Conservation (phyloP, 2,888 invertebrate genomes). For the Calameuta pallipes region DNA sequence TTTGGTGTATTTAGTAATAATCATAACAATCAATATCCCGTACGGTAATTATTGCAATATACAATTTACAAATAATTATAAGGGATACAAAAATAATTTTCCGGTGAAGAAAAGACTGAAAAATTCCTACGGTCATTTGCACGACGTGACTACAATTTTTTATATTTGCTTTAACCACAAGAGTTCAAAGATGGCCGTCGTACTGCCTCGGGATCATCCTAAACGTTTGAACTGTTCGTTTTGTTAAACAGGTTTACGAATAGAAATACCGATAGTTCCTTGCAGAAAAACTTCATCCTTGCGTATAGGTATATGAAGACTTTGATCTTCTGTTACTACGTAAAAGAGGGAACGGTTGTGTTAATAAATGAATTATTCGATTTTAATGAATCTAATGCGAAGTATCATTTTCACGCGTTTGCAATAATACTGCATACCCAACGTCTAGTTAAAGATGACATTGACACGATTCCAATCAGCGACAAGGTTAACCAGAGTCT, state of each 20-base stretch:
- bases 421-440: background rate
- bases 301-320: background rate
- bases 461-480: conserved; percentile 43
- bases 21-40: background rate
- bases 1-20: background rate
- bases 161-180: background rate
- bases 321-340: background rate
- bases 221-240: background rate
- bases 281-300: background rate
- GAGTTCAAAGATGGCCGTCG: background rate
- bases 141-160: background rate
- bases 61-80: no score
- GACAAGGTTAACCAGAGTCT: conserved; percentile 40
- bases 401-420: background rate
- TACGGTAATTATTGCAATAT: no score
- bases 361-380: background rate
- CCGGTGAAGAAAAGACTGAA: background rate
- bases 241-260: background rate
- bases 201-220: background rate
- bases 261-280: background rate
- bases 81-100: background rate
- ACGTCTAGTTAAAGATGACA: conserved; percentile 21
- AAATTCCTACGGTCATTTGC: background rate
- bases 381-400: background rate
- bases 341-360: background rate